Evolutionary conservation across 2,888 invertebrate genomes (phyloP), one percentile per base, ranked within the genome.

Genomic region (Chouioia cunea): DNA sequence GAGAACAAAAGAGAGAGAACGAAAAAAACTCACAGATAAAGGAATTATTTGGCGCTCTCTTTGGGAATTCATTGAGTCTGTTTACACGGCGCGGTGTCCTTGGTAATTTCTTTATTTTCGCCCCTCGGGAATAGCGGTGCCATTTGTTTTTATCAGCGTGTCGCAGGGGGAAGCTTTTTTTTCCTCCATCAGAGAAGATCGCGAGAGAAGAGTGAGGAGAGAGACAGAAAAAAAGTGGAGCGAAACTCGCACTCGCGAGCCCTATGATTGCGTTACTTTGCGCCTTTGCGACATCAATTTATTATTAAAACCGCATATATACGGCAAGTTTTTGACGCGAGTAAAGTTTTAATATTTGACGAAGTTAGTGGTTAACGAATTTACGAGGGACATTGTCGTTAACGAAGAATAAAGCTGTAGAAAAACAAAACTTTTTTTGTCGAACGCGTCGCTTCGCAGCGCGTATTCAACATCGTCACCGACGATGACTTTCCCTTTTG

Each of bases 91-190:
- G 71, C 73, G 67, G 76, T 66, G 76, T 73, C 76, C 74, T 74
- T 77, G 78, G 83, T 84, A 84, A 85, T 84, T 85, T 84, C 82
- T 84, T 84, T 85, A 85, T 83, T 85, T 81, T 78, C 62, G 58
- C 62, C 63, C 76, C 76, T 76, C 72, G 54, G 44, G 71, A 36
- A 36, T 72, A 80, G 80, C 80, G 78, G 78, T 78, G 79, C 82
- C 83, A 84, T 85, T 84, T 82, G 82, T 85, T 85, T 85, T 85
- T 83, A 85, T 85, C 83, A 85, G 79, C 78, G 75, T 74, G 76
- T 78, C 83, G 76, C 80, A 60, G 47, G 66, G 47, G 60, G 60
- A 60, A 20, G 59, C 20, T 50, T 54, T 36, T 6, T 85, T 85
- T 85, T 85, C 83, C 84, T 85, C 83, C 84, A 79, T 78, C 74